phyloP scores from a whole-genome alignment of 2,888 invertebrate genomes.

The Phlogophora meticulosa region DNA sequence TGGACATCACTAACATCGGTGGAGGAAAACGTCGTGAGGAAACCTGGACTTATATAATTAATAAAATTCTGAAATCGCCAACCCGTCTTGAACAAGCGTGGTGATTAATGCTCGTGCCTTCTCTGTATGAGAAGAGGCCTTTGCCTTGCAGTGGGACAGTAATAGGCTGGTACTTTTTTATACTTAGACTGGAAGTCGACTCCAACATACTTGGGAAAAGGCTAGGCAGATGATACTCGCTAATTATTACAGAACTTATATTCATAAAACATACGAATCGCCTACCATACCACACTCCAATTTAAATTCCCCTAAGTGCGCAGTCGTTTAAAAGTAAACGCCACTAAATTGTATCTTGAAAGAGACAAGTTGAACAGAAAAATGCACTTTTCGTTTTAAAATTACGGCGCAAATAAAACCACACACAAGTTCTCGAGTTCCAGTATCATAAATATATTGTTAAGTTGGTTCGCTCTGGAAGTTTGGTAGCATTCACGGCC shows the following conservation, averaged over 20 bases:
- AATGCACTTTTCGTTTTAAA: slow-evolving; percentile 58
- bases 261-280: slow-evolving; percentile 33
- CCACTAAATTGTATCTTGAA: slow-evolving; percentile 40
- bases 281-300: slow-evolving; percentile 3
- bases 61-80: too few relatives aligned
- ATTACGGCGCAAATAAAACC: slow-evolving; percentile 63
- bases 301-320: slow-evolving; percentile 25
- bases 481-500: slow-evolving; percentile 27
- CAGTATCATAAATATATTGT: slow-evolving; percentile 69
- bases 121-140: too few relatives aligned
- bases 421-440: slow-evolving; percentile 55
- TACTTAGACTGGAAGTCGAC: too few relatives aligned
- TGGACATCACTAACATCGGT: too few relatives aligned
- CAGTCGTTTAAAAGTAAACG: slow-evolving; percentile 36
- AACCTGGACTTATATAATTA: too few relatives aligned
- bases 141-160: too few relatives aligned
- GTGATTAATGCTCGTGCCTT: too few relatives aligned
- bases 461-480: slow-evolving; percentile 61
- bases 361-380: slow-evolving; percentile 37
- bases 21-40: too few relatives aligned
- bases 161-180: too few relatives aligned
- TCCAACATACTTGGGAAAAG: too few relatives aligned
- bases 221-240: too few relatives aligned
- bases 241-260: slow-evolving; percentile 33
- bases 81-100: too few relatives aligned